Evolutionary conservation across 1,140 invertebrate species (phyloP), one percentile per base, ranked within the genome.

Genomic region (Cyphomyrmex costatus): DNA sequence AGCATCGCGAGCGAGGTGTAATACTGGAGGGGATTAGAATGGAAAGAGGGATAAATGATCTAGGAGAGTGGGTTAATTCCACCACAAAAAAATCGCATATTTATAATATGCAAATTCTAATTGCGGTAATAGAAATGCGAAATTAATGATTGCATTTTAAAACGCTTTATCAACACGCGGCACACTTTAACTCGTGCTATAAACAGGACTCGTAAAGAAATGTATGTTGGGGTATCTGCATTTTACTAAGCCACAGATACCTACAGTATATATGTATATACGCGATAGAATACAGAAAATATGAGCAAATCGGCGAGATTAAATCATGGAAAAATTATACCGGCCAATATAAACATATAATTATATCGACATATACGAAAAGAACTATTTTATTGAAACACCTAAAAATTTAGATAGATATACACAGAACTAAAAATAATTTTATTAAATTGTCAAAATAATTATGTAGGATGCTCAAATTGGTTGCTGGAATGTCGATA

Each of bases 81-180:
- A 51, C 21, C 21, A 33, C 49, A 16, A n/a, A 12, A 30, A 66
- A 83, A 80, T 70, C 89, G 85, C 89, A 92, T 92, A 92, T 92
- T 92, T 90, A 93, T 93, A 91, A 91, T 89, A 93, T 92, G 92
- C 88, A 89, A 93, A 92, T 92, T 89, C 86, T 88, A 90, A 93
- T 92, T 89, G 88, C 92, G 33, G 85, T 88, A 92, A 93, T 90
- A 91, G 87, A 77, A 89, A 92, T 79, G 87, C 85, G 56, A 88
- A 86, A 91, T 92, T 92, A 89, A 92, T 90, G 90, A 93, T 93
- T 88, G 88, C 88, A 90, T 89, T 42, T 92, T 90, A 88, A 92
- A 91, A 92, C 77, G 85, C 85, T 91, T 91, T 90, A 91, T 92
- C 90, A 89, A 85, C 73, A 58, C 36, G 68, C 61, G 88, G 73